Conservation (phyloP, 2,797 vertebrate species). For the Platalea minor region DNA sequence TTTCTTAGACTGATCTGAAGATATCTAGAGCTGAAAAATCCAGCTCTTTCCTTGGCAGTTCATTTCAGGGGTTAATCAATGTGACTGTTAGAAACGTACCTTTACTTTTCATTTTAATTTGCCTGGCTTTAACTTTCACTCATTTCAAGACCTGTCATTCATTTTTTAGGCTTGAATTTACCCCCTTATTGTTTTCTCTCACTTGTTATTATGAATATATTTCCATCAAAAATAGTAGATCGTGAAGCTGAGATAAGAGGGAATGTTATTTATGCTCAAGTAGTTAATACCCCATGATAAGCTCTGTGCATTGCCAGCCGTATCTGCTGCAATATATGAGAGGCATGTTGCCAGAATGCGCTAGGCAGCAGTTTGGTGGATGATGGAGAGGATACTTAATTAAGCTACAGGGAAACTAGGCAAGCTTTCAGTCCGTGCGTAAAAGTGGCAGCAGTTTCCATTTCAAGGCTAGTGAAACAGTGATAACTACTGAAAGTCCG, state of each 20-base stretch:
- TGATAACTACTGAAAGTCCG: neutral
- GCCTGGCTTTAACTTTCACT: neutral
- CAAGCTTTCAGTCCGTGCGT: neutral
- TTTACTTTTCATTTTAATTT: neutral
- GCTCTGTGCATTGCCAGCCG: neutral
- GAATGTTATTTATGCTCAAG: conserved; percentile 29
- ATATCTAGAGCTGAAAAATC: neutral
- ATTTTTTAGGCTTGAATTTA: neutral
- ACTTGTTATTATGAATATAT: neutral
- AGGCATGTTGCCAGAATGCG: neutral
- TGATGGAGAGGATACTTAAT: neutral
- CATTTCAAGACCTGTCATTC: neutral
- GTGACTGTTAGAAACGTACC: neutral
- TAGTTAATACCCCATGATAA: conserved; percentile 45
- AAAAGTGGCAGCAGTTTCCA: neutral
- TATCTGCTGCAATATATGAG: conserved; percentile 1
- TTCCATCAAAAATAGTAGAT: neutral
- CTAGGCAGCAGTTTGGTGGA: neutral
- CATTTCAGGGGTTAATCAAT: neutral
- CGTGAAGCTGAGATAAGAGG: neutral
- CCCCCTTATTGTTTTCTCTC: neutral
- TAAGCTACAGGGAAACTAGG: neutral
- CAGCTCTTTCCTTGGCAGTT: neutral
- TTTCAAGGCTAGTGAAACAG: neutral
- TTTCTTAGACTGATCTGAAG: neutral